Evolutionary conservation across 2,888 invertebrate species (phyloP), one percentile per base, ranked within the genome.

Genomic region (Marronus borbonicus): DNA sequence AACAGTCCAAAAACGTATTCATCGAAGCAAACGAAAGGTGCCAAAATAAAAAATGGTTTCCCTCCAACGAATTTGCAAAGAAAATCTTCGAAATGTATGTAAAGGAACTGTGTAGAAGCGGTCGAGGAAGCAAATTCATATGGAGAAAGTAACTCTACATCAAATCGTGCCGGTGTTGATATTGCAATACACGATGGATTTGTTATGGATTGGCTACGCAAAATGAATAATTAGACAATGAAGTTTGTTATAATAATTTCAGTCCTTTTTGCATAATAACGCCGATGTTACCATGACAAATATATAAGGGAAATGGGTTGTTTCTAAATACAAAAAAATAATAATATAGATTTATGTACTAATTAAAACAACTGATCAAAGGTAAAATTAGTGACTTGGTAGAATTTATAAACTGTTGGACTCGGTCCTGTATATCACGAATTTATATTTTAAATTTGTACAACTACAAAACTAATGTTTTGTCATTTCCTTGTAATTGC

Each of bases 81-180:
- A 62, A n/a, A 17, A 55, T n/a, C 55, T 55, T 17, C 20, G 3
- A 62, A 62, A 62, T 24, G 31, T 28, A 4, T 10, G 65, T 39
- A 65, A 20, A 12, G 7, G 68, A 28, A 68, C 68, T 8, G 36
- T n/a, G 44, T 28, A 14, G 52, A 52, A 52, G 31, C n/a, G 17
- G 31, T 69, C 7, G 44, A n/a, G 44, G 65, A 65, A 65, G 36
- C 17, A 17, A 65, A n/a, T 39, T 36, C 36, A 70, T 36, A n/a
- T 14, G 36, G 70, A 55, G 70, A 70, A 55, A 70, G 68, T 50
- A 50, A 24, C 12, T 62, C 8, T 62, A 12, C 31, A 44, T 44
- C 3, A 28, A 12, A 12, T 5, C 68, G 39, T 36, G 36, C n/a
- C 36, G 65, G 1, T 17, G 39, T 39, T 36, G 39, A 65, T 65